phyloP scores from a whole-genome alignment of 2,113 vertebrate species.

The Trematocara marginatum region DNA sequence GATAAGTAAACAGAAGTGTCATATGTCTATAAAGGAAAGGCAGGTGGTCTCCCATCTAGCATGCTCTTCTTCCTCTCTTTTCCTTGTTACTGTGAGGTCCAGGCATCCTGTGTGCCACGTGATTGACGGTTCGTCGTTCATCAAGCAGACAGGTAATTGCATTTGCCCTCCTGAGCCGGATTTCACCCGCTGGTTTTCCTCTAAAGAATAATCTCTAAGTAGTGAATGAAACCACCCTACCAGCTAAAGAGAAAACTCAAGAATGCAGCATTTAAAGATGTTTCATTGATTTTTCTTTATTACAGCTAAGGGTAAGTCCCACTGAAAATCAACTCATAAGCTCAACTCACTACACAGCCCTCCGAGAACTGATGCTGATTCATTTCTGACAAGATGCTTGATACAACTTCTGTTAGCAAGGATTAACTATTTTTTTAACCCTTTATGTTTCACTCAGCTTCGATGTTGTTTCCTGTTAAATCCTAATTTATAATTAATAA shows the following conservation, averaged over 20 bases:
- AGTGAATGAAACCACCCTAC: neutral
- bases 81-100: neutral
- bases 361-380: neutral
- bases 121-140: conserved; percentile 15
- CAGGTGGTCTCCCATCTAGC: neutral
- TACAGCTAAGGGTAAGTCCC: neutral
- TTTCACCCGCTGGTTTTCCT: neutral
- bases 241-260: neutral
- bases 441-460: neutral
- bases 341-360: neutral
- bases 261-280: neutral
- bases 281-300: neutral
- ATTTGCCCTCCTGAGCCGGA: neutral
- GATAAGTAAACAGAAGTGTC: neutral
- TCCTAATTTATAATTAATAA: neutral
- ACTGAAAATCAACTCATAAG: neutral
- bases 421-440: neutral
- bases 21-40: conserved; percentile 15
- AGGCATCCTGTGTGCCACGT: neutral
- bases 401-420: neutral
- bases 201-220: neutral
- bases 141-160: conserved; percentile 24
- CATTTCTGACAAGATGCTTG: neutral
- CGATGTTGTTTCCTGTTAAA: neutral
- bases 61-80: neutral